Base-by-base conservation (phyloP, 2,888 invertebrate genomes). In the Mycogona germanica region DNA sequence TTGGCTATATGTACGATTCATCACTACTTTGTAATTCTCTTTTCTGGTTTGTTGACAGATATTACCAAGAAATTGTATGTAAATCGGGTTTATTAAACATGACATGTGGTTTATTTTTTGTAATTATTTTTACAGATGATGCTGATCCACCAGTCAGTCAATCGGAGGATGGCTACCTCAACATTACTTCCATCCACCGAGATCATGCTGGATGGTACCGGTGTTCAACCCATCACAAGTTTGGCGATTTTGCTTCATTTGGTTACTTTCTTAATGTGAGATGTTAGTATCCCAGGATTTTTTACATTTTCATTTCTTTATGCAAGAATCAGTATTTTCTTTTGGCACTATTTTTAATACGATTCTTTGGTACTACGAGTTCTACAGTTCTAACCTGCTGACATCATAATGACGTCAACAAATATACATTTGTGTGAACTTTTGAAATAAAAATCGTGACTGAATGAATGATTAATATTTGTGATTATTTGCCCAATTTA, bases 181-280 rank as follows among this genome's bases (percentile, higher is more conserved):
- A 89, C 72, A 89, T 89, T 74, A 81, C 81, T 49, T 77, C 81
- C 62, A 82, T 89, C 66, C 75, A 78, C 51, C 75, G 82, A 48
- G 79, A 83, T 60, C 86, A 91, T 73, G 86, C 85, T 55, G 91
- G 91, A 65, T 91, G 91, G 91, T 91, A 91, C 75, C 84, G 88
- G 68, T 91, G 91, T 73, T 81, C 86, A 51, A 85, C 88, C 55
- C 61, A 65, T 21, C 88, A 91, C 76, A 77, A 83, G 59, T 78
- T 87, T 64, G 66, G 66, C 3, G 57, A 84, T 68, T 89, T 87
- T 73, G 84, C 86, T 59, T 87, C 87, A 65, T 88, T 89, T 64
- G 89, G 88, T 58, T 91, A 89, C 74, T 89, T 84, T 70, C 80
- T 91, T 62, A 87, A 87, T 67, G 85, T 91, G 60, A 75, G 87